Evolutionary conservation across 2,888 invertebrate species (phyloP).

Genomic region (Diadromus collaris): DNA sequence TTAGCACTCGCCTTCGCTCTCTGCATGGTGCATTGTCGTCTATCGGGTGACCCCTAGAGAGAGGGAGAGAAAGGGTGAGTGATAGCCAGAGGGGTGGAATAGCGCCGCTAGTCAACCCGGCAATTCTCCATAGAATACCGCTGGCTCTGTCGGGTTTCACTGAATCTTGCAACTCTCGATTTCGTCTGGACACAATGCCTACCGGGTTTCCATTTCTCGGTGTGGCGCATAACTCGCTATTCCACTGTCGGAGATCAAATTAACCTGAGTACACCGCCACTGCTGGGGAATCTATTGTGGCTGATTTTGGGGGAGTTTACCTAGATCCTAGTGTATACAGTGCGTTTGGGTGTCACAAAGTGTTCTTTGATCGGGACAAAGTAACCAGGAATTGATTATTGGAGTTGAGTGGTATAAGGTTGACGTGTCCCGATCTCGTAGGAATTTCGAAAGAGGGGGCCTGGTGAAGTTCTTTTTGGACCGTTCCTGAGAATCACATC

Average conservation of each 20-base stretch:
- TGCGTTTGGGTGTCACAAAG: no score
- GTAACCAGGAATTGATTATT: no score
- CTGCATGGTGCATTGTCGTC: conserved; percentile 28
- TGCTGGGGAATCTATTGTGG: background rate
- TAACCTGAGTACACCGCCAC: background rate
- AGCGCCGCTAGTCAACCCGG: conserved; percentile 26
- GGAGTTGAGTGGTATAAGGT: no score
- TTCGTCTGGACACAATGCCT: conserved; percentile 33
- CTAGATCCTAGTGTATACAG: no score
- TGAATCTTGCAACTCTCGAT: conserved; percentile 51
- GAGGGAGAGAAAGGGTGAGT: conserved; percentile 19
- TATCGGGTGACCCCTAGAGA: conserved; percentile 27
- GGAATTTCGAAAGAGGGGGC: no score
- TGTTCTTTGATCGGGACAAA: no score
- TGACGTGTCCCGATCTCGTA: no score
- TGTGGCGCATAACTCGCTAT: background rate
- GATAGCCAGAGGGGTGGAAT: background rate
- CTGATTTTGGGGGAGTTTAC: no score
- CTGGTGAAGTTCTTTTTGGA: no score
- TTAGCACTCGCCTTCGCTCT: conserved; percentile 40
- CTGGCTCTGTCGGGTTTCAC: conserved; percentile 15
- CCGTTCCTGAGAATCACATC: no score
- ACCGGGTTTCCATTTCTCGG: conserved; percentile 12
- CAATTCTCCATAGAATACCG: conserved; percentile 35
- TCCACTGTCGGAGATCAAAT: conserved; percentile 22